A percentile compares a stretch with the other conserved stretches of the same genome.
These are phyloP conservation scores for Pachypeltis micranthus DNA, from an alignment of 1,140 invertebrate species.

Conservation along the genomic window DNA sequence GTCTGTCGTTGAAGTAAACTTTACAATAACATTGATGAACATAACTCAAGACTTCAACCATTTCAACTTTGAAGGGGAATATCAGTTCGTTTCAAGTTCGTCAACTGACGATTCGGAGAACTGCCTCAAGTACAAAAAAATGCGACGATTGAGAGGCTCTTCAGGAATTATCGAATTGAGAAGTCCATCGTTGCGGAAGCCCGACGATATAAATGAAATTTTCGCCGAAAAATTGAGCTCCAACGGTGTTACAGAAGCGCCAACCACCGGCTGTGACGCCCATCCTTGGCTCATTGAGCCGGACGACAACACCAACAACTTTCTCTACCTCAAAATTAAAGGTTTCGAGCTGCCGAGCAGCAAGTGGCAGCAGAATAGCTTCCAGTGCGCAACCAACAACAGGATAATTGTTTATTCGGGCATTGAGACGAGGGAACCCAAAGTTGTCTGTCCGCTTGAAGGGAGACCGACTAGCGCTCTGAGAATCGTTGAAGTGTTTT, in stretches of 20 bases:
- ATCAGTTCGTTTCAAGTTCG: conserved; percentile 25
- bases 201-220: conserved; percentile 34
- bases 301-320: conserved; percentile 52
- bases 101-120: conserved; percentile 36
- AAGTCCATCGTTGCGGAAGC: conserved; percentile 36
- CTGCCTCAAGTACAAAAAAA: conserved; percentile 48
- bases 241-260: conserved; percentile 34
- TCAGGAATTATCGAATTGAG: conserved; percentile 54
- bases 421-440: conserved; percentile 37
- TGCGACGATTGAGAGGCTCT: conserved; percentile 48
- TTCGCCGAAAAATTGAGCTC: conserved; percentile 18
- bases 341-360: conserved; percentile 44
- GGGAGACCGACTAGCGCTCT: conserved; percentile 24
- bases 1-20: conserved; percentile 54
- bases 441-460: conserved; percentile 51
- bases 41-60: conserved; percentile 67
- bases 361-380: conserved; percentile 20
- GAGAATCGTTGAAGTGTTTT: conserved; percentile 50
- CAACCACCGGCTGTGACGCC: conserved; percentile 46
- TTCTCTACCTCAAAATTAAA: conserved; percentile 54
- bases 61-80: conserved; percentile 60
- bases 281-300: conserved; percentile 68
- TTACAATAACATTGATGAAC: conserved; percentile 64
- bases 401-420: conserved; percentile 59
- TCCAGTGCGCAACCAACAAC: conserved; percentile 54